Evolutionary conservation across 2,888 invertebrate species (phyloP).

Genomic region (Arge pagana): DNA sequence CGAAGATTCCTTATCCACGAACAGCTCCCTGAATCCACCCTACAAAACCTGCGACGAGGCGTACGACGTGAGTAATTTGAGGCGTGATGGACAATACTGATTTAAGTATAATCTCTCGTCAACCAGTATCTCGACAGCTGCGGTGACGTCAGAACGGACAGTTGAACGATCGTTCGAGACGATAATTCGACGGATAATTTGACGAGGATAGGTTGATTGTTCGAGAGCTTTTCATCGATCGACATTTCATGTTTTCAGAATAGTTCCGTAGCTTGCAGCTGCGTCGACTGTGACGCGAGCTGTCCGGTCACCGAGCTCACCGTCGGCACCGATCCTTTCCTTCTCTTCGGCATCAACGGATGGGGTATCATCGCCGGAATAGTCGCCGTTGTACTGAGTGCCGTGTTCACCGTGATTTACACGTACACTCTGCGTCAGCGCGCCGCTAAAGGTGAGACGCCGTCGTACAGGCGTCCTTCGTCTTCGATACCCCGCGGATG

Average conservation of each 20-base stretch:
- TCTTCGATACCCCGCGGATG: constrained; percentile 20
- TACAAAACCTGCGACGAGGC: constrained; percentile 66
- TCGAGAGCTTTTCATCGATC: not conserved
- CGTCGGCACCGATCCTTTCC: constrained; percentile 57
- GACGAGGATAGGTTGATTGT: constrained; percentile 1
- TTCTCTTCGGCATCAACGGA: constrained; percentile 67
- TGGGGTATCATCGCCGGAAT: constrained; percentile 68
- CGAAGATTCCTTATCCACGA: constrained; percentile 52
- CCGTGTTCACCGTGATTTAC: constrained; percentile 44
- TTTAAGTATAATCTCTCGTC: too few species aligned
- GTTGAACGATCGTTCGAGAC: constrained; percentile 1
- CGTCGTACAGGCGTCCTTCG: constrained; percentile 1
- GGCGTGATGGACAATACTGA: not conserved
- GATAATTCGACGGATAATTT: not conserved
- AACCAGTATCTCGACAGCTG: too few species aligned
- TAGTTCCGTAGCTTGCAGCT: constrained; percentile 71
- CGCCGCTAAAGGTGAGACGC: not conserved
- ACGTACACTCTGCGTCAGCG: not conserved
- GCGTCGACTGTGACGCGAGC: constrained; percentile 72
- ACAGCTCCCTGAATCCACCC: constrained; percentile 54
- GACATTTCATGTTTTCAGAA: constrained; percentile 47
- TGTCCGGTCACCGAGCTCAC: constrained; percentile 64
- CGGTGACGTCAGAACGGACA: too few species aligned
- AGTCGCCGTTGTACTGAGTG: constrained; percentile 60
- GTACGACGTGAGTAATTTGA: constrained; percentile 56